Base-by-base conservation (phyloP, 1,140 invertebrate species). In the Galleria mellonella region DNA sequence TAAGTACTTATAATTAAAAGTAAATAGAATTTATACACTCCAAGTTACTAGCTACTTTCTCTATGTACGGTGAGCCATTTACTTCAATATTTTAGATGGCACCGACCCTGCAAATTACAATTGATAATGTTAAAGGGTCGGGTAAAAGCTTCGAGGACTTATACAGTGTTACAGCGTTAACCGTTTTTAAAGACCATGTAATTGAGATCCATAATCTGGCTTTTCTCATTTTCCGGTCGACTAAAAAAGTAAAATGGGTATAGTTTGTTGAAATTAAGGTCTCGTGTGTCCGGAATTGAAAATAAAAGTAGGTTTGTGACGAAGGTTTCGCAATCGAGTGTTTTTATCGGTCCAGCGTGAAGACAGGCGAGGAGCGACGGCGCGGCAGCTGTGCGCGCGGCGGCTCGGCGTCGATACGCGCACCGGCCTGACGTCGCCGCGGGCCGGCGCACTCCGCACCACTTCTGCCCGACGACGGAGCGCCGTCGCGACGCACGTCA, bases 391-490 rank as follows among this genome's bases (percentile, higher is more conserved):
- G 44, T 54, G 62, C 62, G 57, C 45, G 37, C 53, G 43, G 61
- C 48, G 55, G 47, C 41, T 23, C 62, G 59, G 62, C 70, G 71
- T 78, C 73, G 69, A 78, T 77, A 70, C 69, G 81, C 81, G 78
- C 81, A 81, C 47, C 67, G 65, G 54, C 47, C 60, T 82, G 81
- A 84, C 70, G 77, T 82, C 65, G 67, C 45, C 58, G 63, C 64
- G 62, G 47, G 50, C 61, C 55, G 52, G 68, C 72, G 72, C 69
- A 67, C 64, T 71, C 60, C 62, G 52, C 45, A 44, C 48, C 50
- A 46, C 47, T 46, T 45, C 49, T 35, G 41, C 30, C 47, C 43
- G 51, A 48, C 51, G 46, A 44, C 60, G 44, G 17, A 36, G 36
- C 54, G 54, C 46, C 52, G 39, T 31, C 56, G 47, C 55, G 50